Conservation (phyloP, 2,888 invertebrate species). For the Tinea semifulvella region DNA sequence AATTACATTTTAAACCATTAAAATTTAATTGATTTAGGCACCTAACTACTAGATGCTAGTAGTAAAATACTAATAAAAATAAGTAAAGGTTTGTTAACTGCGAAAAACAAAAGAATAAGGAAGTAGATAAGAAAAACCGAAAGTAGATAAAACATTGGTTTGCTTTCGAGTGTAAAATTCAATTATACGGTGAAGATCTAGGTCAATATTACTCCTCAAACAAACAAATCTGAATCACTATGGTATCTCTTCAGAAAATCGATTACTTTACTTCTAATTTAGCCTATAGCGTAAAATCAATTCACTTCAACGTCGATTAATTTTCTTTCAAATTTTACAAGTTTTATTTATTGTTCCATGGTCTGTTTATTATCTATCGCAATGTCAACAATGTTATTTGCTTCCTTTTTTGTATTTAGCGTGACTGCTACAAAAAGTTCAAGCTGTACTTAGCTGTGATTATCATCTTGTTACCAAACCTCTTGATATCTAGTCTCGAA, state of each 20-base stretch:
- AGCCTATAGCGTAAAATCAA: constrained; percentile 41
- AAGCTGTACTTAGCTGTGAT: constrained; percentile 2
- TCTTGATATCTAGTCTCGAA: constrained; percentile 6
- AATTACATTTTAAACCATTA: no score
- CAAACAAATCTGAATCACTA: background rate
- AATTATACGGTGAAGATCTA: constrained; percentile 7
- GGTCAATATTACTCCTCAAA: constrained; percentile 1
- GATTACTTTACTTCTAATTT: constrained; percentile 33
- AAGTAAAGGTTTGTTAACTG: no score
- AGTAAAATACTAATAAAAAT: no score
- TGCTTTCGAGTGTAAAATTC: constrained; percentile 3
- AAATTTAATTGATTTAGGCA: no score
- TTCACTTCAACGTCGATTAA: constrained; percentile 22
- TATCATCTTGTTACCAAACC: constrained; percentile 8
- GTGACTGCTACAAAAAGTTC: constrained; percentile 1
- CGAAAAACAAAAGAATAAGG: background rate
- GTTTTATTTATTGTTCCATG: constrained; percentile 27
- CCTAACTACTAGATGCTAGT: no score
- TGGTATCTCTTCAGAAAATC: constrained; percentile 24
- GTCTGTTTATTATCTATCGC: constrained; percentile 35
- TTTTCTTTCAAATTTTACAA: constrained; percentile 28
- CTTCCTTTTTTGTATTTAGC: background rate
- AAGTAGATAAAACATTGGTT: constrained; percentile 1
- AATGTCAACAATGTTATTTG: constrained; percentile 2
- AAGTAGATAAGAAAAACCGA: constrained; percentile 2